These are phyloP conservation scores for Australoheros facetus DNA, from an alignment of 2,797 vertebrate genomes.

Conservation along the genomic window DNA sequence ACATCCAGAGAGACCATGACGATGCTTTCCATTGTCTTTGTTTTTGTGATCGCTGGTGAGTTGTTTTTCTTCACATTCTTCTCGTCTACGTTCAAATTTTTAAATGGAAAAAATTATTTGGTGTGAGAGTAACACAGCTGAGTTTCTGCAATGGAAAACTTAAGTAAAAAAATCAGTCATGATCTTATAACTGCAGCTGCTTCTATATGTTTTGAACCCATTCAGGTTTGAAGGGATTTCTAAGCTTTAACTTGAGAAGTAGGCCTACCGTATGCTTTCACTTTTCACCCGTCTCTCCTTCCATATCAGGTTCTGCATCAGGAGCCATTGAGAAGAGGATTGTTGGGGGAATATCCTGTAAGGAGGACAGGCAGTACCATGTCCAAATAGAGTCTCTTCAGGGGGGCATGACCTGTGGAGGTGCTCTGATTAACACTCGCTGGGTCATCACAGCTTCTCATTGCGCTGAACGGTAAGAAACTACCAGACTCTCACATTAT, in stretches of 20 bases:
- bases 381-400: slow-evolving; percentile 15
- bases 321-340: slow-evolving; percentile 36
- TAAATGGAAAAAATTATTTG: accelerated
- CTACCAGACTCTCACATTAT: neutral
- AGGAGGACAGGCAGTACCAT: slow-evolving; percentile 6
- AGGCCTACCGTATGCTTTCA: neutral
- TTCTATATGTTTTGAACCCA: neutral
- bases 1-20: neutral
- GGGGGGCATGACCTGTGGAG: neutral
- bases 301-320: slow-evolving; percentile 2
- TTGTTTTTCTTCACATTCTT: neutral
- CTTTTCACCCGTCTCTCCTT: neutral
- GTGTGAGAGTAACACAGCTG: too few species aligned
- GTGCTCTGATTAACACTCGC: slow-evolving; percentile 35
- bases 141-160: too few species aligned
- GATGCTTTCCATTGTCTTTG: neutral
- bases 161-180: too few species aligned
- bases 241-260: neutral
- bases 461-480: slow-evolving; percentile 45
- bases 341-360: neutral
- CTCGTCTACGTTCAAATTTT: accelerated
- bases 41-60: slow-evolving; percentile 26
- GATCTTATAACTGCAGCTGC: neutral
- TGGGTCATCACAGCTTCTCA: slow-evolving; percentile 52
- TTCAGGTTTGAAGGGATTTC: neutral